phyloP scores from a whole-genome alignment of 1,140 invertebrate species.

The Saccostrea echinata region DNA sequence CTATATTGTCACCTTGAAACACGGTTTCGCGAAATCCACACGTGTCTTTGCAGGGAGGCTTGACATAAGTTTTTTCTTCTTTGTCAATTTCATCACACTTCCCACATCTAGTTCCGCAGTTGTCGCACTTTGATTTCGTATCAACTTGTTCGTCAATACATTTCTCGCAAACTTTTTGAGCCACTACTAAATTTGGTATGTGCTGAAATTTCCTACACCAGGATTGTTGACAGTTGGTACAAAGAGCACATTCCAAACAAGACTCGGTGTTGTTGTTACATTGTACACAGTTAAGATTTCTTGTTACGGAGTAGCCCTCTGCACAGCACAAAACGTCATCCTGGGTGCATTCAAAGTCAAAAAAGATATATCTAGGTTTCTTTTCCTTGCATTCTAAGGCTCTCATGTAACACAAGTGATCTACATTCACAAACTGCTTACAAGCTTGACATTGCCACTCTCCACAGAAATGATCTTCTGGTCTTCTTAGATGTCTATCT shows the following conservation, averaged over 20 bases:
- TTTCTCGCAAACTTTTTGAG: slow-evolving; percentile 14
- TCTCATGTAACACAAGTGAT: too few species aligned
- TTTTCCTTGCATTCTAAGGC: too few species aligned
- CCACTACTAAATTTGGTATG: slow-evolving; percentile 31
- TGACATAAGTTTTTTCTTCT: not conserved
- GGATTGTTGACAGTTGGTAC: too few species aligned
- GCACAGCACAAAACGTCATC: slow-evolving; percentile 11
- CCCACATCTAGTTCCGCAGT: slow-evolving; percentile 33
- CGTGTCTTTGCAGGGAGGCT: slow-evolving; percentile 42
- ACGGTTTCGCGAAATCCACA: slow-evolving; percentile 45
- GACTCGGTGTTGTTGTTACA: not conserved
- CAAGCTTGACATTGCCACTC: too few species aligned
- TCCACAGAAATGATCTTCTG: too few species aligned
- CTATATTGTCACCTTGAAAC: not conserved
- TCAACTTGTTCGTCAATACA: slow-evolving; percentile 9
- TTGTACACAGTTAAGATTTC: not conserved
- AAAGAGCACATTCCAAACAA: too few species aligned
- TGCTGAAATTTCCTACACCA: too few species aligned
- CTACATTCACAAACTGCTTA: not conserved
- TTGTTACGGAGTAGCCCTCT: not conserved
- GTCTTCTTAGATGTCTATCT: slow-evolving; percentile 1
- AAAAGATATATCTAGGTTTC: too few species aligned
- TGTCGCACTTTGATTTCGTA: not conserved
- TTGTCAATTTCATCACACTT: slow-evolving; percentile 26
- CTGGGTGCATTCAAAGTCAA: too few species aligned